Evolutionary conservation across 2,888 invertebrate genomes (phyloP).

Genomic region (Mesoligia furuncula): DNA sequence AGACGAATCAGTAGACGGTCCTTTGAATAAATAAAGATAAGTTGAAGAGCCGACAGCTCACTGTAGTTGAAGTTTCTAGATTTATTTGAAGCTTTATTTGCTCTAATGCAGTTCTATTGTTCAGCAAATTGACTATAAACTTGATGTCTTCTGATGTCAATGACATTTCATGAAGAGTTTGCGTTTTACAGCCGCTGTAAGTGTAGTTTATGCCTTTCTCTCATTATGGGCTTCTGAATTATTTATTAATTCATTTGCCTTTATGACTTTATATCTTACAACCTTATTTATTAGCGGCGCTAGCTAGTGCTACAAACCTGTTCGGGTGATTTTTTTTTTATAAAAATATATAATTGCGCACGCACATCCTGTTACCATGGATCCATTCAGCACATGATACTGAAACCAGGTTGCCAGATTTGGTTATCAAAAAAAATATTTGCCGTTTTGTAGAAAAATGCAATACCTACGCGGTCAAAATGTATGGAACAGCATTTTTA

Average conservation of each 20-base stretch:
- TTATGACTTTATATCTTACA: background rate
- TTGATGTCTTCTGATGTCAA: slow-evolving; percentile 24
- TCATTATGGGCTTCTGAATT: background rate
- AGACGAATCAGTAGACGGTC: slow-evolving; percentile 24
- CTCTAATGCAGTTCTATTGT: slow-evolving; percentile 44
- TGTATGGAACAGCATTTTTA: too few species aligned
- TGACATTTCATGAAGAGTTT: slow-evolving; percentile 3
- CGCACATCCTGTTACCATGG: too few species aligned
- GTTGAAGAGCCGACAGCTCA: slow-evolving; percentile 15
- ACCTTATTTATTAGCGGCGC: background rate
- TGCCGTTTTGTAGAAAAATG: too few species aligned
- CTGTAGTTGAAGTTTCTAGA: slow-evolving; percentile 9
- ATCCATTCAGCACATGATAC: too few species aligned
- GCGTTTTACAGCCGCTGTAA: slow-evolving; percentile 16
- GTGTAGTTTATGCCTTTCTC: slow-evolving; percentile 28
- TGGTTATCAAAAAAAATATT: too few species aligned
- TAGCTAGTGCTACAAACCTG: background rate
- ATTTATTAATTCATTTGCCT: slow-evolving; percentile 4
- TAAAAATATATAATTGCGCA: too few species aligned
- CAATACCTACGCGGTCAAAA: too few species aligned
- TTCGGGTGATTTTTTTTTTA: too few species aligned
- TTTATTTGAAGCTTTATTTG: slow-evolving; percentile 36
- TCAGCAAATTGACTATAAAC: slow-evolving; percentile 24
- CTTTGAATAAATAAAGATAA: slow-evolving; percentile 44
- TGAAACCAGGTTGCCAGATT: too few species aligned